Percentiles rank a stretch among this genome's conserved stretches.
Evolutionary conservation across 2,888 invertebrate species (phyloP).

Genomic region (Philhelius pedissequus): DNA sequence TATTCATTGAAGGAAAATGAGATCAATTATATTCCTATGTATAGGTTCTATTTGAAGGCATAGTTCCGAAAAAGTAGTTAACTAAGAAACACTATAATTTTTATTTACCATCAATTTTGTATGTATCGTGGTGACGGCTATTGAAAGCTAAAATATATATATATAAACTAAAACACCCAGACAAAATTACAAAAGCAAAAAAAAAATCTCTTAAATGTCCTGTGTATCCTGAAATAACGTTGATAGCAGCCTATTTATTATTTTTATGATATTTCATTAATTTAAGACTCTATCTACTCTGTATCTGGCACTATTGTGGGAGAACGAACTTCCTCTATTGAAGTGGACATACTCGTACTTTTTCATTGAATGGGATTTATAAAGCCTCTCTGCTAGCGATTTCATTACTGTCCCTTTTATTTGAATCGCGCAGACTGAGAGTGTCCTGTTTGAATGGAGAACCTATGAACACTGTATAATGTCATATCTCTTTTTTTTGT

Average conservation of each 20-base stretch:
- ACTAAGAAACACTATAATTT: slow-evolving; percentile 2
- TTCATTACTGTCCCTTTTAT: slow-evolving; percentile 26
- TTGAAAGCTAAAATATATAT: slow-evolving; percentile 25
- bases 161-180: background rate
- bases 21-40: slow-evolving; percentile 5
- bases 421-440: background rate
- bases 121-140: slow-evolving; percentile 2
- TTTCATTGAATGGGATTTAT: slow-evolving; percentile 23
- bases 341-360: slow-evolving; percentile 23
- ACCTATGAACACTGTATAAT: background rate
- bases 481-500: background rate
- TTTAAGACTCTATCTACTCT: slow-evolving; percentile 68
- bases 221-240: slow-evolving; percentile 69
- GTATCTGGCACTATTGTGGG: slow-evolving; percentile 28
- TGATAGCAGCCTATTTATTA: slow-evolving; percentile 70
- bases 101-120: background rate
- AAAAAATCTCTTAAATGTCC: slow-evolving; percentile 30
- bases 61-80: background rate
- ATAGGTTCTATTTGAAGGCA: background rate
- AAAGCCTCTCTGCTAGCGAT: slow-evolving; percentile 10
- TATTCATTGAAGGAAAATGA: no score
- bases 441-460: background rate
- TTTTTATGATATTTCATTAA: slow-evolving; percentile 71
- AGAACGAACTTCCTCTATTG: slow-evolving; percentile 14
- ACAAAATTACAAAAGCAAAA: background rate